Percentiles rank a stretch among this genome's conserved stretches.
phyloP scores from a whole-genome alignment of 2,888 invertebrate species.

The Biston betularia region DNA sequence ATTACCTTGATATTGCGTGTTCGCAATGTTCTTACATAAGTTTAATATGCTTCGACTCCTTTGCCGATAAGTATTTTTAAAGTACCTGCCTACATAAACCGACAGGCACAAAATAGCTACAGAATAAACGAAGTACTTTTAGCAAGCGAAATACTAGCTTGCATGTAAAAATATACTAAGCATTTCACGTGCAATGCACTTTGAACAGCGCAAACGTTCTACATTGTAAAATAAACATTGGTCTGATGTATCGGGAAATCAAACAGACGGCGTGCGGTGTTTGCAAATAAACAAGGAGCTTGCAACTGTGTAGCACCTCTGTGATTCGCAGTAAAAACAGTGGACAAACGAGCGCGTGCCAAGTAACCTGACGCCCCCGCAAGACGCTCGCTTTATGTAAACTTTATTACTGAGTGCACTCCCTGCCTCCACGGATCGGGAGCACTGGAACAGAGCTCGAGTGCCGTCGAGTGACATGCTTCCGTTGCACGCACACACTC shows the following conservation, averaged over 20 bases:
- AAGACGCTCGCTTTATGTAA: constrained; percentile 78
- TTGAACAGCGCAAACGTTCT: constrained; percentile 53
- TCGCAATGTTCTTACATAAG: constrained; percentile 10
- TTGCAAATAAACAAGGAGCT: constrained; percentile 73
- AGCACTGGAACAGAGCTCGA: constrained; percentile 24
- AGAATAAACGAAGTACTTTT: constrained; percentile 33
- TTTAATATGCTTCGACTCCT: constrained; percentile 1
- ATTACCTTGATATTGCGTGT: constrained; percentile 27
- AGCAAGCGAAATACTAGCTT: constrained; percentile 26
- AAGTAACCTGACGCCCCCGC: constrained; percentile 64
- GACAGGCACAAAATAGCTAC: constrained; percentile 11
- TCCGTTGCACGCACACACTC: constrained; percentile 9
- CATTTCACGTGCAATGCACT: constrained; percentile 32
- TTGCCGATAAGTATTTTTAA: constrained; percentile 10
- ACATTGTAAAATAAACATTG: constrained; percentile 69
- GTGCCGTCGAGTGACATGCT: constrained; percentile 22
- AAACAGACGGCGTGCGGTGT: constrained; percentile 67
- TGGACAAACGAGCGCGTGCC: constrained; percentile 67
- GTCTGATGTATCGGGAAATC: constrained; percentile 70
- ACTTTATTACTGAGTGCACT: constrained; percentile 81
- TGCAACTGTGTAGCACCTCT: constrained; percentile 75
- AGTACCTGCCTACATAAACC: constrained; percentile 5
- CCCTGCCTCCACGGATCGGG: constrained; percentile 43
- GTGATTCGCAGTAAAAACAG: constrained; percentile 82
- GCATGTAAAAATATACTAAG: constrained; percentile 25